Conservation (phyloP, 2,797 vertebrate genomes). For the Carcharodon carcharias region DNA sequence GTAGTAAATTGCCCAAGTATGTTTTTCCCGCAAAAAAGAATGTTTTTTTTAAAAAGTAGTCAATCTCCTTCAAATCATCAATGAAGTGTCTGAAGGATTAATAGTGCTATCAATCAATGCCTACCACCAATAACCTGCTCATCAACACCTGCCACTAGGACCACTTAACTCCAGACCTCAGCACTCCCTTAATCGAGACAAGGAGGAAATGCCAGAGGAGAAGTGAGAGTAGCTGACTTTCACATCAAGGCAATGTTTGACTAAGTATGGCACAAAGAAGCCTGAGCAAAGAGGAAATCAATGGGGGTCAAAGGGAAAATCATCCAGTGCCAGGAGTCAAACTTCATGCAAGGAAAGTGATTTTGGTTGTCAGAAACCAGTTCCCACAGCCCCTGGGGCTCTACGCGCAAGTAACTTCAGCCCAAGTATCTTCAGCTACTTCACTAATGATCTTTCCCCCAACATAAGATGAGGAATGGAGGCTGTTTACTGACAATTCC, state of each 20-base stretch:
- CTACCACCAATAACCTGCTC: not conserved
- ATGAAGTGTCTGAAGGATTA: not conserved
- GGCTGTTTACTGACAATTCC: not conserved
- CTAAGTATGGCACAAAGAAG: not conserved
- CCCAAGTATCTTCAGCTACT: not conserved
- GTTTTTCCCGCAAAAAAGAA: not conserved
- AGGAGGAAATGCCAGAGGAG: not conserved
- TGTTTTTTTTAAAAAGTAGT: too few species aligned
- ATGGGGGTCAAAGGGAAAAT: not conserved
- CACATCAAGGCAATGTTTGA: not conserved
- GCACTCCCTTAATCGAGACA: not conserved
- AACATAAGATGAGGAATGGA: not conserved
- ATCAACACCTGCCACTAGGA: not conserved
- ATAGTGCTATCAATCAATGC: not conserved
- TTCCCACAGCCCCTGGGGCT: not conserved
- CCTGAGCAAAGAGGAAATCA: not conserved
- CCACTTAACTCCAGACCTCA: not conserved
- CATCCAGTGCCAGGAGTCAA: not conserved
- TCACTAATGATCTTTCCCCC: not conserved
- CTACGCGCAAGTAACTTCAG: not conserved
- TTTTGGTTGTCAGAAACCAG: not conserved
- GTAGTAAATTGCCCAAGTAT: not conserved
- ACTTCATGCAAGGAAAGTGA: not conserved
- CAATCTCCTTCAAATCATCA: not conserved
- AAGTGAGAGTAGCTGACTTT: not conserved